Evolutionary conservation across 2,113 vertebrate genomes (phyloP).

Genomic region (Nothoprocta pentlandii): DNA sequence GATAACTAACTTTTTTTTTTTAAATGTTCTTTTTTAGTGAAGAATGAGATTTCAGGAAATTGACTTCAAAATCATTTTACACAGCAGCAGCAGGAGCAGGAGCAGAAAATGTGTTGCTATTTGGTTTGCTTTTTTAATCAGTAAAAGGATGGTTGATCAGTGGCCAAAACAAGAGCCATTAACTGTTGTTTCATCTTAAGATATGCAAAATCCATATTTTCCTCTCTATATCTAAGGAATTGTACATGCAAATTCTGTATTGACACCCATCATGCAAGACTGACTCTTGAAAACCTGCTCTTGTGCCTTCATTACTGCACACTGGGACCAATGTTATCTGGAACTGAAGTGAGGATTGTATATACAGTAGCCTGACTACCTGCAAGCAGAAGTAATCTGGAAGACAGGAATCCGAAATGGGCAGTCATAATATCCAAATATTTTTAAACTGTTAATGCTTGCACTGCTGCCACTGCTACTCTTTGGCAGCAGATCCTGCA

Average conservation of each 20-base stretch:
- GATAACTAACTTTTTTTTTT: not conserved
- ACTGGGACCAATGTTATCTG: fast-evolving
- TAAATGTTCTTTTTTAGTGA: constrained; percentile 46
- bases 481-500: not conserved
- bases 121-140: not conserved
- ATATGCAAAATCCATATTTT: not conserved
- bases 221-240: not conserved
- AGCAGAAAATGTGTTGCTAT: not conserved
- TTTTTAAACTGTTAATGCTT: not conserved
- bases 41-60: not conserved
- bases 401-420: not conserved
- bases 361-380: not conserved
- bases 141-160: not conserved
- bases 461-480: not conserved
- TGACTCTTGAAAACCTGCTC: not conserved
- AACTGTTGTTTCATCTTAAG: not conserved
- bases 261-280: not conserved
- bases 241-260: not conserved
- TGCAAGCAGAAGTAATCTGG: not conserved
- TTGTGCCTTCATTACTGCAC: not conserved
- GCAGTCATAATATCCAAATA: not conserved
- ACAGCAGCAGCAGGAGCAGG: not conserved
- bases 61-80: constrained; percentile 24
- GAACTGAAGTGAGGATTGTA: not conserved
- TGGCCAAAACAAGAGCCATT: not conserved